These are phyloP conservation scores for Perognathus longimembris DNA, from an alignment of 2,113 vertebrate genomes.

Conservation along the genomic window DNA sequence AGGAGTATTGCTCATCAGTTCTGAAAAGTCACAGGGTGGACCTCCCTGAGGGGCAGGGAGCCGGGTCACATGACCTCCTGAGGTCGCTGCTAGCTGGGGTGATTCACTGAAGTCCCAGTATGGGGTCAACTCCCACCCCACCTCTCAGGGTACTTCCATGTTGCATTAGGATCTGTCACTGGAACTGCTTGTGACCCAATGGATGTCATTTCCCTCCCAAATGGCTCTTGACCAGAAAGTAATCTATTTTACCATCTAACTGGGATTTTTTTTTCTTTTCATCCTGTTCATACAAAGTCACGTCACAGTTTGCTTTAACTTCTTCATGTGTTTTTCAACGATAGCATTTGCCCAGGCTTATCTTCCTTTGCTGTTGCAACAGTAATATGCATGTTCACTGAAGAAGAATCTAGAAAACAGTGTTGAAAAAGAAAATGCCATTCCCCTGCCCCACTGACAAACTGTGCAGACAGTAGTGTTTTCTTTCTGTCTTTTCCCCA, in stretches of 20 bases:
- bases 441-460: not conserved
- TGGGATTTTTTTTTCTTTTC: conserved; percentile 43
- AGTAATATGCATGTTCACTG: not conserved
- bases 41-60: not conserved
- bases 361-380: conserved; percentile 56
- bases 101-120: conserved; percentile 67
- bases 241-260: conserved; percentile 51
- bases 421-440: conserved; percentile 25
- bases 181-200: not conserved
- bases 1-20: conserved; percentile 4
- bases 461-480: not conserved
- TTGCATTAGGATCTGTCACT: conserved; percentile 60
- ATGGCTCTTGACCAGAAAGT: conserved; percentile 67
- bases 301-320: not conserved
- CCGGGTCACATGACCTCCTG: not conserved
- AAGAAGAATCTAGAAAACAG: conserved; percentile 44
- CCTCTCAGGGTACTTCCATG: conserved; percentile 53
- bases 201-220: conserved; percentile 68
- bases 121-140: not conserved
- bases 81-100: conserved; percentile 67
- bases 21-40: not conserved
- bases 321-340: conserved; percentile 55
- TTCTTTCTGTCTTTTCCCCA: not conserved
- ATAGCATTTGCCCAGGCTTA: not conserved
- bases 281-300: conserved; percentile 54